These are phyloP conservation scores for Tenthredo distinguenda DNA, from an alignment of 2,888 invertebrate species.

Conservation along the genomic window DNA sequence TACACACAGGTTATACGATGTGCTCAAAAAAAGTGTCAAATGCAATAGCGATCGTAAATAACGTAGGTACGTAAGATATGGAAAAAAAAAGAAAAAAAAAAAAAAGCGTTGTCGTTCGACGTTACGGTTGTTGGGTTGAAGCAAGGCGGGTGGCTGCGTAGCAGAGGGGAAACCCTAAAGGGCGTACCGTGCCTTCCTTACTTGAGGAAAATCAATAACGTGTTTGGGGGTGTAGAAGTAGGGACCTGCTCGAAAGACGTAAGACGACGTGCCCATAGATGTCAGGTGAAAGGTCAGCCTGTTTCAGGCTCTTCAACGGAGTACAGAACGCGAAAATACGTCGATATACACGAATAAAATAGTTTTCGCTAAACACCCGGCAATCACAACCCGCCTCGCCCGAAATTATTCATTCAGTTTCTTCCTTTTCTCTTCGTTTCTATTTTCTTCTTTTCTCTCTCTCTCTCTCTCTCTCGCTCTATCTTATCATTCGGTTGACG, in stretches of 20 bases:
- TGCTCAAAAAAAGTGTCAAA: background rate
- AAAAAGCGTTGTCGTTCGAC: background rate
- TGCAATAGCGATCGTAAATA: background rate
- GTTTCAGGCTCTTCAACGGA: background rate
- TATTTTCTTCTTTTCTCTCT: background rate
- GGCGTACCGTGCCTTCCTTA: constrained; percentile 71
- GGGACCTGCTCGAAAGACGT: constrained; percentile 29
- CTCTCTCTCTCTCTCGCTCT: background rate
- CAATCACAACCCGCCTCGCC: background rate
- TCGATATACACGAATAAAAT: no score
- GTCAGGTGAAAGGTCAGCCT: constrained; percentile 18
- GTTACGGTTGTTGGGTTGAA: background rate
- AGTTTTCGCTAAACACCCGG: no score
- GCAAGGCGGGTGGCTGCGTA: constrained; percentile 45
- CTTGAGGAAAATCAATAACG: constrained; percentile 74
- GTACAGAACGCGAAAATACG: background rate
- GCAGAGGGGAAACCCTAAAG: constrained; percentile 66
- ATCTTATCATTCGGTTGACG: background rate
- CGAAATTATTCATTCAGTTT: background rate
- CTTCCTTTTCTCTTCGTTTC: background rate
- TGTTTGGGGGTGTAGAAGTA: constrained; percentile 70
- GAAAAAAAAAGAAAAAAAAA: background rate
- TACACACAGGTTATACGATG: no score
- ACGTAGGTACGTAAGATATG: background rate
- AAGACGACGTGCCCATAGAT: constrained; percentile 5